These are phyloP conservation scores for Trypoxylon attenuatum DNA, from an alignment of 2,888 invertebrate species.

Conservation along the genomic window DNA sequence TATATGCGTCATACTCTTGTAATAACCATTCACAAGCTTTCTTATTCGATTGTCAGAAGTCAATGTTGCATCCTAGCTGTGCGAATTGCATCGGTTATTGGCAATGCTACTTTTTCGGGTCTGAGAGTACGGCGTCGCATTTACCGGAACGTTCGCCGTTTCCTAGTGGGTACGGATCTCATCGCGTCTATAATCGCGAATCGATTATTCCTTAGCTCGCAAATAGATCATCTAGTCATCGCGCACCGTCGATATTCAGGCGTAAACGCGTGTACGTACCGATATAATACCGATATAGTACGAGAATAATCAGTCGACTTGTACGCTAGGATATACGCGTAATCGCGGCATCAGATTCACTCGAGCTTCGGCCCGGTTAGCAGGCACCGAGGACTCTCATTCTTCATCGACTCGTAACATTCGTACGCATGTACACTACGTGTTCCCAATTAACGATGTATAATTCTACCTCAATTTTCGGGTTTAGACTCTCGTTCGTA, in stretches of 20 bases:
- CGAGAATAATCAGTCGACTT: too few relatives aligned
- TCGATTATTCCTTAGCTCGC: slow-evolving; percentile 25
- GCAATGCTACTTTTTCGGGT: not conserved
- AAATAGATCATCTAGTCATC: slow-evolving; percentile 31
- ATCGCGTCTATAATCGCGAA: slow-evolving; percentile 22
- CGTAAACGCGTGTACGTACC: slow-evolving; percentile 20
- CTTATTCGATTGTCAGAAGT: too few relatives aligned
- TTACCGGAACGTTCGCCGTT: slow-evolving; percentile 23
- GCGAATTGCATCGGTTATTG: not conserved
- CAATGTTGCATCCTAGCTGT: too few relatives aligned
- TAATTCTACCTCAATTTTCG: slow-evolving; percentile 51
- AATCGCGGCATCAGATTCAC: too few relatives aligned
- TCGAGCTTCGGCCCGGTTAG: too few relatives aligned
- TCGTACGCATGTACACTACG: slow-evolving; percentile 24
- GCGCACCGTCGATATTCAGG: slow-evolving; percentile 24
- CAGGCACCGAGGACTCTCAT: too few relatives aligned
- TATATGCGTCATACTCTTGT: too few relatives aligned
- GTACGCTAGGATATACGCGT: too few relatives aligned
- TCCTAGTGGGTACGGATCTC: slow-evolving; percentile 23
- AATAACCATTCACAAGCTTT: too few relatives aligned
- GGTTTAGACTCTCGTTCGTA: slow-evolving; percentile 26
- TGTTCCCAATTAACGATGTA: slow-evolving; percentile 29
- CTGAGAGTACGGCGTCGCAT: slow-evolving; percentile 7
- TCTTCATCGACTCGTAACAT: slow-evolving; percentile 7
- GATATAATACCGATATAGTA: slow-evolving; percentile 3